phyloP scores from a whole-genome alignment of 2,113 vertebrate genomes.

The Chloroceryle aenea region DNA sequence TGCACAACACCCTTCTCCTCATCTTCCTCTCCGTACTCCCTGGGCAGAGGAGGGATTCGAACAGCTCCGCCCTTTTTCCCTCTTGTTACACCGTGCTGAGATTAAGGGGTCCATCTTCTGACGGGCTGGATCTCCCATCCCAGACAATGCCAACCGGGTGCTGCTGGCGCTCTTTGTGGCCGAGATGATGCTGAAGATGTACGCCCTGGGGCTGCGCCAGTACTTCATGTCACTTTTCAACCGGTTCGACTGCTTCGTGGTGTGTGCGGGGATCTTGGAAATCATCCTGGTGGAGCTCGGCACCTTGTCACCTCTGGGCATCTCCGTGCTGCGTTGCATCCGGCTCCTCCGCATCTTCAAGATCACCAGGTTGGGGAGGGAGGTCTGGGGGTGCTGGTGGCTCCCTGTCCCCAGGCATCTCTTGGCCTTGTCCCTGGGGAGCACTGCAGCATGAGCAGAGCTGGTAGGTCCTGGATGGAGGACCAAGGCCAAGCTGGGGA shows the following conservation, averaged over 20 bases:
- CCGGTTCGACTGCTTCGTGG: slow-evolving; percentile 97
- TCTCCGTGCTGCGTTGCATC: slow-evolving; percentile 96
- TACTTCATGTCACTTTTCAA: slow-evolving; percentile 99
- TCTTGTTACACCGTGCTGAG: background rate
- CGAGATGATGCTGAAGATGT: slow-evolving; percentile 98
- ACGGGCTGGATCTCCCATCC: background rate
- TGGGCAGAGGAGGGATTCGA: background rate
- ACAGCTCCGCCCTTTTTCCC: background rate
- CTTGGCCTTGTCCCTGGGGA: background rate
- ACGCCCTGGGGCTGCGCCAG: slow-evolving; percentile 87
- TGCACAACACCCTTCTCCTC: background rate
- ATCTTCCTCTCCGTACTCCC: background rate
- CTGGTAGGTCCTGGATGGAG: background rate
- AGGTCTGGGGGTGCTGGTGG: background rate
- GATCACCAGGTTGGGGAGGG: slow-evolving; percentile 87
- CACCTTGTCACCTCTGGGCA: slow-evolving; percentile 88
- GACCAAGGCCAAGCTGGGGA: background rate
- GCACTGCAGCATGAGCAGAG: background rate
- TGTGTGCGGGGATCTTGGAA: slow-evolving; percentile 90
- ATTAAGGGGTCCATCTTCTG: background rate
- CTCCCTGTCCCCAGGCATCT: accelerated
- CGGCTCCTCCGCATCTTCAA: slow-evolving; percentile 93
- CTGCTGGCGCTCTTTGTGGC: slow-evolving; percentile 88
- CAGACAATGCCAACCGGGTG: slow-evolving; percentile 88
- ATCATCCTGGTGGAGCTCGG: slow-evolving; percentile 84